Evolutionary conservation across 2,888 invertebrate genomes (phyloP), one percentile per base, ranked within the genome.

Genomic region (Cloeon dipterum): DNA sequence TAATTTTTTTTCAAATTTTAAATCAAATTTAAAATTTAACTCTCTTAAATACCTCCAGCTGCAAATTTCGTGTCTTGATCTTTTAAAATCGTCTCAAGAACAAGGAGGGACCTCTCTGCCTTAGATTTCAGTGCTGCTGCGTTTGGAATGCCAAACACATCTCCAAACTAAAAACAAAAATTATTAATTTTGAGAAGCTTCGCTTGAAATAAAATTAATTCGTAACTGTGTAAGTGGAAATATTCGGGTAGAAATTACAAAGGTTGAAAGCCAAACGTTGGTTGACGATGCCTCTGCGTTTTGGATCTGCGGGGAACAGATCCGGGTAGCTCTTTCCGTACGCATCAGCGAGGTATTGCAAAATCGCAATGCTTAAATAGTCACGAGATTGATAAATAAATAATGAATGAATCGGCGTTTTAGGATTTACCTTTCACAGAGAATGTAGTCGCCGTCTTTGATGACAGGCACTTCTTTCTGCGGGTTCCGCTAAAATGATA

Each of bases 241-340:
- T 71, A 45, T 67, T 66, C 20, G 68, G 65, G 52, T 79, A 79
- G 52, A 75, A 79, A 35, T 74, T 72, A 2, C 70, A 70, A 51
- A 79, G 59, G 50, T 81, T 78, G 54, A 82, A 83, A 47, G 74
- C 74, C 26, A 82, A 56, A 4, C 79, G 66, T 45, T 81, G 79
- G 54, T 85, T 82, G 4, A 85, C 70, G 37, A 76, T 52, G 1
- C 81, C 79, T 42, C 82, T 66, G 18, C 63, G 50, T 52, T 68
- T 65, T 1, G 72, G 61, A 42, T 78, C 74, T 42, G 64, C 67
- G 0, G 83, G 82, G 51, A 82, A 83, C 1, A 82, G 53, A 5
- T 61, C 54, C 14, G 8, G 7, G 8, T 66, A 67, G 8, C 65
- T 64, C 20, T 67, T 69, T 35, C 63, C 65, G 49, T 77, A 82